Conservation (phyloP, 2,888 invertebrate genomes). For the Drosophila fungiperda region DNA sequence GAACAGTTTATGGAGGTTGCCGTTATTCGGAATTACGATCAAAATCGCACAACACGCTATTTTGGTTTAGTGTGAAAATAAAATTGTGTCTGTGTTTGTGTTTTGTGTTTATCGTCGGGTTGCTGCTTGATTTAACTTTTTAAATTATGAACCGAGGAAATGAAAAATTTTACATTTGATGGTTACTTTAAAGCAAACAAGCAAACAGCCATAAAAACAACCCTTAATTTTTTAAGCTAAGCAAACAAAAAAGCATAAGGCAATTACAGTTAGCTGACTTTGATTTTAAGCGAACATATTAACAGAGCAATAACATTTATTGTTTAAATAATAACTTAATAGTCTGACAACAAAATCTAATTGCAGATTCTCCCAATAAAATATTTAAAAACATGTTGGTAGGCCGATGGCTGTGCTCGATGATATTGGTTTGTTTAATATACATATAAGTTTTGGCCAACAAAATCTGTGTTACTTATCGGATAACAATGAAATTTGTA, state of each 20-base stretch:
- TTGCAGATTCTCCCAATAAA: background rate
- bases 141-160: slow-evolving; percentile 14
- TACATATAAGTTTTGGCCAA: background rate
- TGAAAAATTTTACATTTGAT: background rate
- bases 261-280: background rate
- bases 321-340: background rate
- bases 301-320: background rate
- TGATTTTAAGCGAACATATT: background rate
- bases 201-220: background rate
- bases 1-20: background rate
- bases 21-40: slow-evolving; percentile 40
- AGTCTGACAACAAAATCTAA: background rate
- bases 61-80: slow-evolving; percentile 41
- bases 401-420: background rate
- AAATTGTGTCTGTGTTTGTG: slow-evolving; percentile 23
- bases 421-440: background rate
- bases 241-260: background rate
- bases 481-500: background rate
- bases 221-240: background rate
- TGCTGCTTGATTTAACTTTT: slow-evolving; percentile 5
- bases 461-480: background rate
- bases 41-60: slow-evolving; percentile 55
- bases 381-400: background rate
- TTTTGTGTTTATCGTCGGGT: background rate
- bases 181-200: background rate